A percentile compares a stretch with the other conserved stretches of the same genome.
Conservation (phyloP, 2,113 vertebrate species). For the Pituophis catenifer region DNA sequence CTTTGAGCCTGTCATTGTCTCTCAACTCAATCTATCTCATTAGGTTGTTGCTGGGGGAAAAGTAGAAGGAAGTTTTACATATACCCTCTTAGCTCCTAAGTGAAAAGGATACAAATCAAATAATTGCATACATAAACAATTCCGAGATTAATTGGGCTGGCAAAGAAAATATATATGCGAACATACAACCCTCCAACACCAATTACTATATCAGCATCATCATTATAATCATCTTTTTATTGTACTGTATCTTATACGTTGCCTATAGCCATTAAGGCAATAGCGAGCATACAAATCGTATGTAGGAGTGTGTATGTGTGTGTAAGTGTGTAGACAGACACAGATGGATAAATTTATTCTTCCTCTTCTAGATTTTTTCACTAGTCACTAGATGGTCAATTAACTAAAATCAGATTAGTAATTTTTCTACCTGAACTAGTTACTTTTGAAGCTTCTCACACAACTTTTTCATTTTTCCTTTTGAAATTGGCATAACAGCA, state of each 20-base stretch:
- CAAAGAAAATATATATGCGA: neutral
- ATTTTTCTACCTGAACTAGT: neutral
- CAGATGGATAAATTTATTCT: neutral
- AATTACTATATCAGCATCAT: neutral
- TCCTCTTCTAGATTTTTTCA: neutral
- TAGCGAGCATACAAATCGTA: neutral
- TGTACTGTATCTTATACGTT: neutral
- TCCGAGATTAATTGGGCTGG: neutral
- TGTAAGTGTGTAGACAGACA: neutral
- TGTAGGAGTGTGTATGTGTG: neutral
- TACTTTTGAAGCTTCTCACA: neutral
- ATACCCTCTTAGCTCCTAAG: neutral
- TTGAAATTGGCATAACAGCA: neutral
- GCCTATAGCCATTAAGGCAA: neutral
- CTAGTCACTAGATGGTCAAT: neutral
- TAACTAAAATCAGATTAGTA: neutral
- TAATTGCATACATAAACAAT: neutral
- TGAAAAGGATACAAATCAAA: neutral
- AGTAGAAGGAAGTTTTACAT: neutral
- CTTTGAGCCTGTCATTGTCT: neutral
- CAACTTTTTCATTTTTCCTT: neutral
- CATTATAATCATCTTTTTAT: neutral
- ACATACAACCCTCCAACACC: neutral
- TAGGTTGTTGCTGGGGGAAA: neutral
- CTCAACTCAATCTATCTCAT: neutral